Conservation (phyloP, 2,113 vertebrate species). For the Neodon shergylaensis region DNA sequence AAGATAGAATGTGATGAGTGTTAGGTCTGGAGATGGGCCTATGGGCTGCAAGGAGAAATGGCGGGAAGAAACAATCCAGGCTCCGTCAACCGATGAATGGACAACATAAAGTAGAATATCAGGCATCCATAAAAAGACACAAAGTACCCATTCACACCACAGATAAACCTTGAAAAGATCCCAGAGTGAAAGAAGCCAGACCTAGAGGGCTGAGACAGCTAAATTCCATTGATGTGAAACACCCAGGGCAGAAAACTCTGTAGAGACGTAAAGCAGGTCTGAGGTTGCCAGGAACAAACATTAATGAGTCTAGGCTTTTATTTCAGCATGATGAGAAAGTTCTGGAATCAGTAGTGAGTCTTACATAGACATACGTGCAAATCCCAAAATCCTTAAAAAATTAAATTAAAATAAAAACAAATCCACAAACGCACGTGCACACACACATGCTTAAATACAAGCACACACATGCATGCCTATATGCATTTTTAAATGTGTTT, state of each 20-base stretch:
- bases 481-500: not conserved
- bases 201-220: not conserved
- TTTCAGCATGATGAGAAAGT: not conserved
- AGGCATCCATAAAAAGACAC: not conserved
- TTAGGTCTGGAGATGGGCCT: not conserved
- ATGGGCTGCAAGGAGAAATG: not conserved
- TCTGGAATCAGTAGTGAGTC: not conserved
- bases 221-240: not conserved
- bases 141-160: accelerated
- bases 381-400: not conserved
- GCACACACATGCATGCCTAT: not conserved
- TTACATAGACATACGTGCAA: not conserved
- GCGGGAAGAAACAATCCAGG: not conserved
- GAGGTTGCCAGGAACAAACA: not conserved
- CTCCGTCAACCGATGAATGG: not conserved
- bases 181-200: not conserved
- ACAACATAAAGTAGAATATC: not conserved
- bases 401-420: not conserved
- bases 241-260: not conserved
- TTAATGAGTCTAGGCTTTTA: not conserved
- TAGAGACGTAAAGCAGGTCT: not conserved
- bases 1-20: not conserved
- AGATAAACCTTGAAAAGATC: not conserved
- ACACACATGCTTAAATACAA: not conserved
- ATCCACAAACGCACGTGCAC: not conserved